These are phyloP conservation scores for Dromaius novaehollandiae DNA, from an alignment of 2,113 vertebrate species.

Conservation along the genomic window DNA sequence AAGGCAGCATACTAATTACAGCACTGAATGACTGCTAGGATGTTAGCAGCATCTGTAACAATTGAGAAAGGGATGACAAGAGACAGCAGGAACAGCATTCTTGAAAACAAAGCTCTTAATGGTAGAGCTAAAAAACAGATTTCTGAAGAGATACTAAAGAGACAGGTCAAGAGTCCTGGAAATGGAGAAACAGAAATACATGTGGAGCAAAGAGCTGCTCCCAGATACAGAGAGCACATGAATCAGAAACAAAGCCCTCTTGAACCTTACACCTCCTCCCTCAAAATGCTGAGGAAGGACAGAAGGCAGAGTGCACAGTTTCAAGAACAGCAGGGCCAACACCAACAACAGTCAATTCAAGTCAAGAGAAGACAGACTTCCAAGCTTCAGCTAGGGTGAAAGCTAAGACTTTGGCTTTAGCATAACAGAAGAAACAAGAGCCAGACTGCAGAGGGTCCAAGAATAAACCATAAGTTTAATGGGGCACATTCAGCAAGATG, in stretches of 20 bases:
- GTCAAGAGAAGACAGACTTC: not conserved
- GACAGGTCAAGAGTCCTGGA: not conserved
- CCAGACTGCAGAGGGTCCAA: conserved; percentile 9
- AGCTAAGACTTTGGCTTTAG: not conserved
- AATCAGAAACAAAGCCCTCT: not conserved
- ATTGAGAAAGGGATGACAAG: not conserved
- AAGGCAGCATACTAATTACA: not conserved
- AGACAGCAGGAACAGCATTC: conserved; percentile 5
- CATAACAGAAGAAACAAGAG: not conserved
- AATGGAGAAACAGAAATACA: not conserved
- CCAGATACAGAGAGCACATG: not conserved
- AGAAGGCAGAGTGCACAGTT: not conserved
- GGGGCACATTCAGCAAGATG: not conserved
- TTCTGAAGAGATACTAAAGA: not conserved
- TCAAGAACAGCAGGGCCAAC: not conserved
- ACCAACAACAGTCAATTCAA: not conserved
- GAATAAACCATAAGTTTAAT: not conserved
- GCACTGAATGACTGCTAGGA: not conserved
- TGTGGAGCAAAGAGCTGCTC: not conserved
- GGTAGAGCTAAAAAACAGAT: not conserved
- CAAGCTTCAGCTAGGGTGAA: not conserved
- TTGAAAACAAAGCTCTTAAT: conserved; percentile 17
- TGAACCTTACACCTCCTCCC: not conserved
- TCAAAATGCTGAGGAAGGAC: not conserved
- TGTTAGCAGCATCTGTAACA: not conserved